These are phyloP conservation scores for Ploceus nigricollis DNA, from an alignment of 2,113 vertebrate genomes.

Conservation along the genomic window DNA sequence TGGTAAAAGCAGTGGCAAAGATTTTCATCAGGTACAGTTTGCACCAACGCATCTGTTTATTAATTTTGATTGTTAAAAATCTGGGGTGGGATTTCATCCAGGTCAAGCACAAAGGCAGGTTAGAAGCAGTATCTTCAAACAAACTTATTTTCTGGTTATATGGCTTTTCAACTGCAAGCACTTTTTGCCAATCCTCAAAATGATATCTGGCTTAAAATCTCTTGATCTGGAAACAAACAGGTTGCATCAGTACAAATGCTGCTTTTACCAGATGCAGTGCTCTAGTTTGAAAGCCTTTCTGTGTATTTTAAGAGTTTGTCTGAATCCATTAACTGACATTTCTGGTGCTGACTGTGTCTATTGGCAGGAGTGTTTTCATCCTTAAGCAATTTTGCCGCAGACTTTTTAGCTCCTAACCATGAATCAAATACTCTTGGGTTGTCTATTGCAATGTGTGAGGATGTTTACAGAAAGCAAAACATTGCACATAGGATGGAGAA, in stretches of 20 bases:
- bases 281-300: neutral
- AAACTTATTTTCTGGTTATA: neutral
- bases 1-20: constrained; percentile 99
- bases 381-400: neutral
- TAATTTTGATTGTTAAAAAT: neutral
- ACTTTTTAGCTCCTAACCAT: neutral
- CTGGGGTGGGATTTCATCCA: neutral
- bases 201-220: neutral
- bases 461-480: neutral
- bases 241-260: neutral
- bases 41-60: neutral
- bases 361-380: neutral
- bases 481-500: neutral
- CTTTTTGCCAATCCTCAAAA: neutral
- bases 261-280: neutral
- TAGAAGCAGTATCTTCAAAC: neutral
- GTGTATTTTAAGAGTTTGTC: neutral
- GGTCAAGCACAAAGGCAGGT: neutral
- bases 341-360: neutral
- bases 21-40: constrained; percentile 96
- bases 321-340: neutral
- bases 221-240: neutral
- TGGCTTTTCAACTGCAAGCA: neutral
- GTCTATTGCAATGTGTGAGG: neutral
- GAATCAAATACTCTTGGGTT: neutral